Conservation (phyloP, 2,113 vertebrate species). For the Sminthopsis crassicaudata region DNA sequence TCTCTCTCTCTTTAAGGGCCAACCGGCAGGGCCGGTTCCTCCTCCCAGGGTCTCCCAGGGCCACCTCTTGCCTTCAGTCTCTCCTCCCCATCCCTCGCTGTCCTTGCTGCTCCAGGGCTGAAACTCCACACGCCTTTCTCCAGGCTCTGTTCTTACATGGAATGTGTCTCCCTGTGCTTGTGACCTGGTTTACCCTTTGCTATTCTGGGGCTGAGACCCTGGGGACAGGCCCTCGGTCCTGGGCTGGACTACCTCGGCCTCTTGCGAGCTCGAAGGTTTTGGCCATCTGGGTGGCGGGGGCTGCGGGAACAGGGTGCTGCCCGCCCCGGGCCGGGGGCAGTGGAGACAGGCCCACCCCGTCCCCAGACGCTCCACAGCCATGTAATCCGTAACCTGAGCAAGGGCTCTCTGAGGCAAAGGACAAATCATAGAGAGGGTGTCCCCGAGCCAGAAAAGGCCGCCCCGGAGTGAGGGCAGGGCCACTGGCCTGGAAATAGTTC, state of each 20-base stretch:
- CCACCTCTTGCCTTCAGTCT: neutral
- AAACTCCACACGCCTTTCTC: conserved; percentile 21
- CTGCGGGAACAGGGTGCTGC: neutral
- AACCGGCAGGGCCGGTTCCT: neutral
- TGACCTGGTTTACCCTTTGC: conserved; percentile 65
- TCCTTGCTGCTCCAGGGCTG: neutral
- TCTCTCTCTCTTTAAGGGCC: neutral
- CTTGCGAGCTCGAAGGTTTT: neutral
- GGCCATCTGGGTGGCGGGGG: neutral
- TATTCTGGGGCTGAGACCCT: conserved; percentile 57
- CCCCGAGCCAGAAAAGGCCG: neutral
- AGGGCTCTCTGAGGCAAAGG: conserved; percentile 6
- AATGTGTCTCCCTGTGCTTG: neutral
- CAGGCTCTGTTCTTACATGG: conserved; percentile 41
- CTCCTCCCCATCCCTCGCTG: neutral
- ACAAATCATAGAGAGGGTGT: conserved; percentile 15
- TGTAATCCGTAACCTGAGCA: conserved; percentile 40
- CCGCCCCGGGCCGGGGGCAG: conserved; percentile 1
- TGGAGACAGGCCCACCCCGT: neutral
- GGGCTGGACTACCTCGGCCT: neutral
- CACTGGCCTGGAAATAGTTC: conserved; percentile 13
- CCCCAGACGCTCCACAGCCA: neutral
- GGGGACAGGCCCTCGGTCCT: neutral
- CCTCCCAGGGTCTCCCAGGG: neutral
- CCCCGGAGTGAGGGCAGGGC: neutral